phyloP scores from a whole-genome alignment of 2,113 vertebrate genomes.

The Panthera leo region DNA sequence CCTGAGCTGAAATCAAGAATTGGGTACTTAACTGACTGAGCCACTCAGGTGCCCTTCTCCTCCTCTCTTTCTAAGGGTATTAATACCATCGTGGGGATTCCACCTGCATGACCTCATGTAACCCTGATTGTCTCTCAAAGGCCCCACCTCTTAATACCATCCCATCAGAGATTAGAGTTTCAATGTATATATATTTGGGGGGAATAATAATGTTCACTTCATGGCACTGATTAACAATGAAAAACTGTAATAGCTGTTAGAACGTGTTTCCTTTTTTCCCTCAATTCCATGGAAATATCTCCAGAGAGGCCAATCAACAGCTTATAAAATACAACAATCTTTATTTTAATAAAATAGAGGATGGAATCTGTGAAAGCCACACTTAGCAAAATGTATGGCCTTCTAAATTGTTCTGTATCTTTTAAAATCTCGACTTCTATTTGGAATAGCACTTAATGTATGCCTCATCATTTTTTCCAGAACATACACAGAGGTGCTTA shows the following conservation, averaged over 20 bases:
- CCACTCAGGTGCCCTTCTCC: not conserved
- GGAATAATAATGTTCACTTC: not conserved
- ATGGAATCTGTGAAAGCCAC: not conserved
- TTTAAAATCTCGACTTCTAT: not conserved
- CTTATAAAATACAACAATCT: not conserved
- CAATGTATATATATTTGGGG: not conserved
- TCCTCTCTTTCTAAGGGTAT: not conserved
- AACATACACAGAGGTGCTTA: not conserved
- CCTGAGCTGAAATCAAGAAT: no score
- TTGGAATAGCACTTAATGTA: not conserved
- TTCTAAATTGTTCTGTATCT: not conserved
- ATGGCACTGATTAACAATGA: not conserved
- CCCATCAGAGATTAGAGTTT: not conserved
- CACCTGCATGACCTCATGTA: not conserved
- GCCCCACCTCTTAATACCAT: not conserved
- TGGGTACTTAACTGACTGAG: not conserved
- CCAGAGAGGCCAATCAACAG: not conserved
- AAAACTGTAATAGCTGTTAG: not conserved
- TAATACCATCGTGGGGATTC: not conserved
- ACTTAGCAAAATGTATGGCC: no score
- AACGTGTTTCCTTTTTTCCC: not conserved
- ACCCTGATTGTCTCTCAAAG: not conserved
- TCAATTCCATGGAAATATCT: not conserved
- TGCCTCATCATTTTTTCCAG: not conserved
- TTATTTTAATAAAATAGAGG: constrained; percentile 15